phyloP scores from a whole-genome alignment of 1,140 invertebrate species.

The Drosophila aff. region DNA sequence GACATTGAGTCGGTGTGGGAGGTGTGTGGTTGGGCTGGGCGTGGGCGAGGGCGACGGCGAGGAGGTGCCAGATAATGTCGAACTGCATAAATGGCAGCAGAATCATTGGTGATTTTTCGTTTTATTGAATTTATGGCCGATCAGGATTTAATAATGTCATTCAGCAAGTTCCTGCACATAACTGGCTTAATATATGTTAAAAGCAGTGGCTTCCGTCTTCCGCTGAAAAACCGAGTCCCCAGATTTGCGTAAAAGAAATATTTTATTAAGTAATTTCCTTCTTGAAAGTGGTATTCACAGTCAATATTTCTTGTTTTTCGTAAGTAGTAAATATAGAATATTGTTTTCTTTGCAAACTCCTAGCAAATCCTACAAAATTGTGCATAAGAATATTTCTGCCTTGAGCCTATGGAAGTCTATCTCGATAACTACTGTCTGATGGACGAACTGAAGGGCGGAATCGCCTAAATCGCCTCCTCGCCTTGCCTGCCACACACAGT shows the following conservation, averaged over 20 bases:
- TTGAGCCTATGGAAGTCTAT: background rate
- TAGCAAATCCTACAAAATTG: background rate
- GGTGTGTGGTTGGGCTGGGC: constrained; percentile 11
- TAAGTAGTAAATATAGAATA: no score
- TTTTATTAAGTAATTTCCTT: background rate
- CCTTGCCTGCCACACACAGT: background rate
- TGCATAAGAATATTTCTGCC: background rate
- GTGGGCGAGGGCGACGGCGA: constrained; percentile 1
- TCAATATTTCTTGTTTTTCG: background rate
- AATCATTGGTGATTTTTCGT: constrained; percentile 60
- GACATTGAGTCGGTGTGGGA: constrained; percentile 42
- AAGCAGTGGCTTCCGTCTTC: constrained; percentile 12
- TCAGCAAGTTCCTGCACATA: constrained; percentile 23
- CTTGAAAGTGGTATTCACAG: background rate
- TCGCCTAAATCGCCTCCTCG: no score
- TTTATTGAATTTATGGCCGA: constrained; percentile 57
- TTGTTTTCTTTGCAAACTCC: no score
- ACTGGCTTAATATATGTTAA: constrained; percentile 14
- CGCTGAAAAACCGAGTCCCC: background rate
- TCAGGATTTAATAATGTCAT: constrained; percentile 48
- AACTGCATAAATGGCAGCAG: constrained; percentile 59
- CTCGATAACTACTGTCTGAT: background rate
- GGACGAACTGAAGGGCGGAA: background rate
- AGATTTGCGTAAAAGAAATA: background rate
- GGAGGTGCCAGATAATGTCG: constrained; percentile 53